Evolutionary conservation across 2,888 invertebrate genomes (phyloP).

Genomic region (Augiades crinisus): DNA sequence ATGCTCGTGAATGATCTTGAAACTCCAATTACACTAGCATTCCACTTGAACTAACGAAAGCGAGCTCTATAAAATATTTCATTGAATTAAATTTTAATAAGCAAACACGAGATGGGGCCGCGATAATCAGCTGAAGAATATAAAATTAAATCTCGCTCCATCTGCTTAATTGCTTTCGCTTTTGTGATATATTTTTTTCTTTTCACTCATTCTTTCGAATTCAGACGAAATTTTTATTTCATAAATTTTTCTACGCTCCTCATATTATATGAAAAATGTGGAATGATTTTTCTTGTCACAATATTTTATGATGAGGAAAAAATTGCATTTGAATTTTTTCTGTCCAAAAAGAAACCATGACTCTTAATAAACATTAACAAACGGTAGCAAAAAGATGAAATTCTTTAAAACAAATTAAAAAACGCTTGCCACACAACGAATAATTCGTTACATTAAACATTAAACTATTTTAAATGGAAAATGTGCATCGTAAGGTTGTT

Average conservation of each 20-base stretch:
- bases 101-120: not conserved
- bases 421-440: too few relatives aligned
- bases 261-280: conserved; percentile 8
- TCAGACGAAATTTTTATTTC: conserved; percentile 5
- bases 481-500: too few relatives aligned
- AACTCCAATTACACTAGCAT: not conserved
- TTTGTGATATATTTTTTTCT: conserved; percentile 17
- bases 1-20: not conserved
- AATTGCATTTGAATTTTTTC: too few relatives aligned
- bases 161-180: conserved; percentile 21
- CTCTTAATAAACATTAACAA: too few relatives aligned
- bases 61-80: not conserved
- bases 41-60: not conserved
- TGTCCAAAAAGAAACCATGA: too few relatives aligned
- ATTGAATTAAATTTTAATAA: conserved; percentile 1
- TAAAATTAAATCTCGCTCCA: conserved; percentile 20
- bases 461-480: too few relatives aligned
- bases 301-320: too few relatives aligned
- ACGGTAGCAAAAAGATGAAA: too few relatives aligned
- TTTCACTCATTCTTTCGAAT: conserved; percentile 17
- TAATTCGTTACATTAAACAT: too few relatives aligned
- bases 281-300: not conserved
- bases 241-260: not conserved
- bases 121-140: conserved; percentile 16
- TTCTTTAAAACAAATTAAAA: too few relatives aligned